A percentile compares a stretch with the other conserved stretches of the same genome.
Evolutionary conservation across 1,140 invertebrate genomes (phyloP).

Genomic region (Drosophila funebris): DNA sequence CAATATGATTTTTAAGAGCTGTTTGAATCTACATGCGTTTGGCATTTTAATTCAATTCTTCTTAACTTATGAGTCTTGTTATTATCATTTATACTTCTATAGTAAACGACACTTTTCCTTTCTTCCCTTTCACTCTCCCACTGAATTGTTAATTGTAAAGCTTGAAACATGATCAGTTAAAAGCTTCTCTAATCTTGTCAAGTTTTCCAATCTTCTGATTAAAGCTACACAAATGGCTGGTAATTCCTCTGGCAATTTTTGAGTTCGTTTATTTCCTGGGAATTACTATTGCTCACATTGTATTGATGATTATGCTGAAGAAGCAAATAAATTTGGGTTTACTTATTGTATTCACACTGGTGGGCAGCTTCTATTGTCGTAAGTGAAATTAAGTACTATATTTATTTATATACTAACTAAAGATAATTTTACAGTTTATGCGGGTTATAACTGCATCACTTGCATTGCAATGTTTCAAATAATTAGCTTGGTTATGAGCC

Average conservation of each 20-base stretch:
- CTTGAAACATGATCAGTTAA: no score
- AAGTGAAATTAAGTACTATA: slow-evolving; percentile 16
- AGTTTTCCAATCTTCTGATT: no score
- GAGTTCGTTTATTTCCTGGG: slow-evolving; percentile 56
- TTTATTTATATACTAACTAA: neutral
- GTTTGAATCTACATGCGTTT: no score
- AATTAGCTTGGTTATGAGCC: slow-evolving; percentile 56
- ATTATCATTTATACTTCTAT: no score
- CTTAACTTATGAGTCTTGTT: no score
- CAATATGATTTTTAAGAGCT: no score
- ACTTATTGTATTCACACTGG: slow-evolving; percentile 62
- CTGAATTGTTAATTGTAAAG: no score
- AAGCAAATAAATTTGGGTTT: slow-evolving; percentile 69
- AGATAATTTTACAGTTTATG: slow-evolving; percentile 45
- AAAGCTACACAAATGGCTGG: slow-evolving; percentile 66
- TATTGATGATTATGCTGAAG: slow-evolving; percentile 75
- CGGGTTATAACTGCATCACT: slow-evolving; percentile 71
- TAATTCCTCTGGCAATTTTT: slow-evolving; percentile 55
- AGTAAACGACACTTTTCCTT: no score
- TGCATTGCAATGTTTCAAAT: slow-evolving; percentile 75
- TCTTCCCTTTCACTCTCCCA: no score
- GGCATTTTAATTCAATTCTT: no score
- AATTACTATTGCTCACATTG: slow-evolving; percentile 49
- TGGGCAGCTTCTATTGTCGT: slow-evolving; percentile 70
- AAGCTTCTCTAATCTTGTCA: no score